phyloP scores from a whole-genome alignment of 1,140 invertebrate genomes.

The Drosophila nannoptera region DNA sequence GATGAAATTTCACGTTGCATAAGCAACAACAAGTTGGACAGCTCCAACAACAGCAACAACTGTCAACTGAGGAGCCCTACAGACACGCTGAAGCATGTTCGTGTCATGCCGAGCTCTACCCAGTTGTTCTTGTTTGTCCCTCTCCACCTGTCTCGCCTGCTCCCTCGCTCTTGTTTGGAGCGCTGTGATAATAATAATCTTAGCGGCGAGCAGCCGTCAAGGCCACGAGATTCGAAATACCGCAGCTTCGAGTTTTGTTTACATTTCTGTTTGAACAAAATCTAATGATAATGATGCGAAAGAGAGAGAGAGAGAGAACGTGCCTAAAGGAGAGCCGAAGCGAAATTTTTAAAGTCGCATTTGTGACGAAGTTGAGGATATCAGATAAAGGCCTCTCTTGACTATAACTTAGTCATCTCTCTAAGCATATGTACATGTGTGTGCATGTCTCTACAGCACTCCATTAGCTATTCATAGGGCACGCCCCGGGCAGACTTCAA shows the following conservation, averaged over 20 bases:
- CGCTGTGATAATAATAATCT: slow-evolving; percentile 24
- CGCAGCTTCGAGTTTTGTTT: slow-evolving; percentile 62
- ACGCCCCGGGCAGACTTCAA: slow-evolving; percentile 8
- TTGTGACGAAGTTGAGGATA: neutral
- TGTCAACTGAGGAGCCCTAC: slow-evolving; percentile 2
- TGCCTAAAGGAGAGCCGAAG: slow-evolving; percentile 3
- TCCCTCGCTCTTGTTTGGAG: slow-evolving; percentile 8
- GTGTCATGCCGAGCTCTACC: slow-evolving; percentile 21
- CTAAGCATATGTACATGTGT: neutral
- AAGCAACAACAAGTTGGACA: slow-evolving; percentile 29
- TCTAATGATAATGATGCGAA: slow-evolving; percentile 42
- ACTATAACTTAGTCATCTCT: neutral
- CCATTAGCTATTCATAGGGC: slow-evolving; percentile 4
- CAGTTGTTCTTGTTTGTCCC: slow-evolving; percentile 24
- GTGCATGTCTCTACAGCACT: no score
- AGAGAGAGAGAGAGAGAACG: neutral
- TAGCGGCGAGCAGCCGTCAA: slow-evolving; percentile 38
- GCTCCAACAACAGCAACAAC: slow-evolving; percentile 1
- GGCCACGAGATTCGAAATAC: slow-evolving; percentile 57
- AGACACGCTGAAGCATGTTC: slow-evolving; percentile 5
- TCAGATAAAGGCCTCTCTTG: neutral
- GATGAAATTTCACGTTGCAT: slow-evolving; percentile 30
- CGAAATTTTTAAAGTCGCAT: neutral
- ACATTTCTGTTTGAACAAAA: slow-evolving; percentile 40
- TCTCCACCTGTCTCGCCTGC: neutral